A percentile compares a stretch with the other conserved stretches of the same genome.
Conservation (phyloP, 2,888 invertebrate genomes). For the Netelia virgata region DNA sequence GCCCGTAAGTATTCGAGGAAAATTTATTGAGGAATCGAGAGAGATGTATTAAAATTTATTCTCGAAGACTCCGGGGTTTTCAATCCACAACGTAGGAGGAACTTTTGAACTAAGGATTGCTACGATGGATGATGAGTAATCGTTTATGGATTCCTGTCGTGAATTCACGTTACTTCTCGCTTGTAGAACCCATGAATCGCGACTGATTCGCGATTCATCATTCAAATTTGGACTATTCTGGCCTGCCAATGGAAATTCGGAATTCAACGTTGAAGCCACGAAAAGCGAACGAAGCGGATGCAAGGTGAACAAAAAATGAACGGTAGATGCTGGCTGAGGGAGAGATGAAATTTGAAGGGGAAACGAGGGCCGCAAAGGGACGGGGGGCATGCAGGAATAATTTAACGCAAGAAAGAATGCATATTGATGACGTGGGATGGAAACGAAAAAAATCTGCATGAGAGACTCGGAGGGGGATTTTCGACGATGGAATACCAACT, state of each 20-base stretch:
- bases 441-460: conserved; percentile 72
- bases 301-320: conserved; percentile 40
- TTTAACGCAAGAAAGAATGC: conserved; percentile 71
- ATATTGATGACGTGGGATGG: conserved; percentile 76
- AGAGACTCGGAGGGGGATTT: conserved; percentile 41
- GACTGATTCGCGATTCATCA: conserved; percentile 40
- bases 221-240: conserved; percentile 34
- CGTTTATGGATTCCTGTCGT: conserved; percentile 34
- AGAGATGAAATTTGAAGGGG: conserved; percentile 22
- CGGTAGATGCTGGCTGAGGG: conserved; percentile 22
- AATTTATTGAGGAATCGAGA: background rate
- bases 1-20: background rate
- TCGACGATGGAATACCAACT: conserved; percentile 71
- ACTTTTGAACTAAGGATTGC: conserved; percentile 17
- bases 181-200: conserved; percentile 41
- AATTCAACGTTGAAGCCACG: conserved; percentile 47
- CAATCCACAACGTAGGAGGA: background rate
- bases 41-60: conserved; percentile 14
- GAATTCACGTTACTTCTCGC: conserved; percentile 18
- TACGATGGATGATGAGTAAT: background rate
- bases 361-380: conserved; percentile 25
- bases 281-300: conserved; percentile 50
- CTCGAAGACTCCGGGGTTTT: background rate
- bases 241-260: conserved; percentile 5
- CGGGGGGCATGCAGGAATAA: conserved; percentile 72